Evolutionary conservation across 1,140 invertebrate genomes (phyloP).

Genomic region (Hyles vespertilio): DNA sequence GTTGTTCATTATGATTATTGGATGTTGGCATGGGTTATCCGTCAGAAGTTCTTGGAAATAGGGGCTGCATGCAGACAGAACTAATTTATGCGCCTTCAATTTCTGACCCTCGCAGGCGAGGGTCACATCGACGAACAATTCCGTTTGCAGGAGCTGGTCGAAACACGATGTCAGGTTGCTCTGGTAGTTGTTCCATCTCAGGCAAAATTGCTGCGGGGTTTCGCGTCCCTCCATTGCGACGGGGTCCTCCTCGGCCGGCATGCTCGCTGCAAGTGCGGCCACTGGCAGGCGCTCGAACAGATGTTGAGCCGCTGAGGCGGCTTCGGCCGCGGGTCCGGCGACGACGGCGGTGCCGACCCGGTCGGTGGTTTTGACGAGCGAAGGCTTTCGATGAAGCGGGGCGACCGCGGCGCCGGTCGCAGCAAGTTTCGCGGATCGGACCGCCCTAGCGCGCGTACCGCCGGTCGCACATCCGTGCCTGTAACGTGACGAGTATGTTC

Average conservation of each 20-base stretch:
- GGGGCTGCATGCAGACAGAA: constrained; percentile 93
- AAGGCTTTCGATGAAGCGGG: too few relatives aligned
- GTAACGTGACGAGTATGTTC: constrained; percentile 41
- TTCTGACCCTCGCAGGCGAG: constrained; percentile 93
- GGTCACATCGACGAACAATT: constrained; percentile 94
- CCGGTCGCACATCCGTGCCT: constrained; percentile 50
- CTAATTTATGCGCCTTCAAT: constrained; percentile 95
- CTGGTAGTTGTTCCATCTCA: constrained; percentile 97
- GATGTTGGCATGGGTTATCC: constrained; percentile 94
- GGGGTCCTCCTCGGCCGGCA: constrained; percentile 68
- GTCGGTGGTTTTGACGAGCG: too few relatives aligned
- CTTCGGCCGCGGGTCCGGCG: background rate
- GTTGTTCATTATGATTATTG: constrained; percentile 92
- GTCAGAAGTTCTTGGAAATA: constrained; percentile 94
- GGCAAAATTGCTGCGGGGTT: constrained; percentile 82
- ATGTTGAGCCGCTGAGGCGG: too few relatives aligned
- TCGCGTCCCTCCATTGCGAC: constrained; percentile 63
- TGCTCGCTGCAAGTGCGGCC: constrained; percentile 34
- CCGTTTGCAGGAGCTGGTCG: constrained; percentile 92
- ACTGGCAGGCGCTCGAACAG: too few relatives aligned
- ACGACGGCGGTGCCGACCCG: background rate
- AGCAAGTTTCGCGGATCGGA: too few relatives aligned
- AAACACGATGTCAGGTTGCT: constrained; percentile 93
- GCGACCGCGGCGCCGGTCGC: too few relatives aligned
- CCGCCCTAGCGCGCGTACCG: constrained; percentile 6